Evolutionary conservation across 1,140 invertebrate species (phyloP).

Genomic region (Orius insidiosus): DNA sequence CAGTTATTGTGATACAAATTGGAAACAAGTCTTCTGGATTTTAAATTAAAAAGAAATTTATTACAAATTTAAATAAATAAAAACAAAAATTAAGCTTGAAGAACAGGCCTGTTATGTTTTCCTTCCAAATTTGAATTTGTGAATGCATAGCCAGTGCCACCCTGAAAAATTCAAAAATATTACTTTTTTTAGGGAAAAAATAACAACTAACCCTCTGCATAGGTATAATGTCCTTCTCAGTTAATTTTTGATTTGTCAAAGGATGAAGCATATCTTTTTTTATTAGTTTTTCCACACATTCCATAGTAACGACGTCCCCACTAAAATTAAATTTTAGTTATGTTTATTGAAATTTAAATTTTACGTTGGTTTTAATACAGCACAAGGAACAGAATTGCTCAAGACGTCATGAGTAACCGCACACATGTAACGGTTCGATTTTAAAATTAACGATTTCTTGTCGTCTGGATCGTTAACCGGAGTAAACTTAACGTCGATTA

Average conservation of each 20-base stretch:
- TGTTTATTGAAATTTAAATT: slow-evolving; percentile 22
- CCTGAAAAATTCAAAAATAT: slow-evolving; percentile 35
- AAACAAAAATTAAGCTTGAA: slow-evolving; percentile 58
- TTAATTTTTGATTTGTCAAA: slow-evolving; percentile 69
- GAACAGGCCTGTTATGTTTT: slow-evolving; percentile 67
- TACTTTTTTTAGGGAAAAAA: slow-evolving; percentile 13
- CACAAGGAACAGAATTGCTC: slow-evolving; percentile 85
- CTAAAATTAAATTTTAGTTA: slow-evolving; percentile 29
- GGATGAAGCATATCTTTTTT: slow-evolving; percentile 96
- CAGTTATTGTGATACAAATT: too few relatives aligned
- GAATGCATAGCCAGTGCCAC: slow-evolving; percentile 84
- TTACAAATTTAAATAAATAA: too few relatives aligned
- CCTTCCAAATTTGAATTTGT: slow-evolving; percentile 71
- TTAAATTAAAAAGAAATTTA: too few relatives aligned
- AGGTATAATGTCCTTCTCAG: slow-evolving; percentile 82
- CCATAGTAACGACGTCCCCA: slow-evolving; percentile 90
- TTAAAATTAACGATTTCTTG: slow-evolving; percentile 65
- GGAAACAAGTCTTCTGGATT: too few relatives aligned
- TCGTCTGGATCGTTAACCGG: slow-evolving; percentile 70
- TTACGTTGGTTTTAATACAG: slow-evolving; percentile 82
- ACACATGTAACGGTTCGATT: slow-evolving; percentile 89
- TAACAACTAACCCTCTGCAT: slow-evolving; percentile 60
- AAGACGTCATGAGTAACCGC: slow-evolving; percentile 92
- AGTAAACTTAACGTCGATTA: slow-evolving; percentile 89
- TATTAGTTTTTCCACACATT: slow-evolving; percentile 91